Conservation (phyloP, 1,140 invertebrate genomes). For the Drosophila subobscura region DNA sequence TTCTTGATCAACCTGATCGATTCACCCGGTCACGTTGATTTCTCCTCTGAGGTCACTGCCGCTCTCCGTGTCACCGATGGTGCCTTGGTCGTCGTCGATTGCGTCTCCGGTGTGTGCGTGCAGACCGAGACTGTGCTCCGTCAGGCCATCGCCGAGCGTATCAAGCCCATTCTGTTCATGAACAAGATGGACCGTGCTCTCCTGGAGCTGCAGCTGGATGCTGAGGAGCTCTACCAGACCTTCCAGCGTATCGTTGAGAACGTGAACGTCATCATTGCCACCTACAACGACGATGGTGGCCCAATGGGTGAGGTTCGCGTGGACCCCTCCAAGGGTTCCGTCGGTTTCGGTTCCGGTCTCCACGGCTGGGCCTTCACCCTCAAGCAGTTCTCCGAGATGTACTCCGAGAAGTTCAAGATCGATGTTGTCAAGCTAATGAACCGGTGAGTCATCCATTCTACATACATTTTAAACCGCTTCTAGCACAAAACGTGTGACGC, state of each 20-base stretch:
- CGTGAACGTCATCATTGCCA: constrained; percentile 99
- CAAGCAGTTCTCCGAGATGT: constrained; percentile 99
- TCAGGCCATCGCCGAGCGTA: constrained; percentile 99
- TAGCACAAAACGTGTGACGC: constrained; percentile 82
- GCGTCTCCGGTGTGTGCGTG: constrained; percentile 99
- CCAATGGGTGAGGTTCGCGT: constrained; percentile 99
- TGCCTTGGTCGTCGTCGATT: constrained; percentile 99
- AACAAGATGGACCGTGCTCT: constrained; percentile 99
- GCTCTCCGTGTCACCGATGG: constrained; percentile 99
- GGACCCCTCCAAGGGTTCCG: constrained; percentile 98
- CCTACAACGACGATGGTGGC: constrained; percentile 98
- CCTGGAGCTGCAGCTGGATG: constrained; percentile 96
- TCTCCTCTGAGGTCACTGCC: constrained; percentile 99
- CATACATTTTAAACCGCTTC: constrained; percentile 45
- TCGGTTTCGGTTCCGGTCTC: constrained; percentile 99
- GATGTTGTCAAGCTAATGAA: constrained; percentile 99
- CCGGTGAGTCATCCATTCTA: constrained; percentile 84
- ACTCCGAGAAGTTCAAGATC: constrained; percentile 99
- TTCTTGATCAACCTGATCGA: constrained; percentile 99
- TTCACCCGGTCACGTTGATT: constrained; percentile 99
- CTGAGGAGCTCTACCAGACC: constrained; percentile 99
- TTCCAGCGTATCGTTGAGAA: constrained; percentile 99
- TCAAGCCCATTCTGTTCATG: constrained; percentile 99
- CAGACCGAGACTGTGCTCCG: constrained; percentile 99
- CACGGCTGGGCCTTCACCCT: constrained; percentile 99